These are phyloP conservation scores for Dromas ardeola DNA, from an alignment of 2,113 vertebrate species.

Conservation along the genomic window DNA sequence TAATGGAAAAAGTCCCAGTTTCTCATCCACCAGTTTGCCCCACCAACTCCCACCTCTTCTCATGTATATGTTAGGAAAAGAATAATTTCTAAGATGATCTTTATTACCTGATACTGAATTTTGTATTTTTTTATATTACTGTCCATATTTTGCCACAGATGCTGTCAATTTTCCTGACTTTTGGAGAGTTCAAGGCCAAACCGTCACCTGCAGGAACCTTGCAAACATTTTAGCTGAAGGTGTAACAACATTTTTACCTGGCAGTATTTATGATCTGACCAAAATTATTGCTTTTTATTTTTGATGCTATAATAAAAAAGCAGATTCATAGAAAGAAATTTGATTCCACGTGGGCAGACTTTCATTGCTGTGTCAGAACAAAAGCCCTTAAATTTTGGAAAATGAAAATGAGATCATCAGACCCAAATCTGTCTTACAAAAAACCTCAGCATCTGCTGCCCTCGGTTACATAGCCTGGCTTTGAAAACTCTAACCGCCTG, in stretches of 20 bases:
- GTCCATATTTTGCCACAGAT: neutral
- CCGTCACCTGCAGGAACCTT: neutral
- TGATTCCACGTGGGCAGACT: fast-evolving
- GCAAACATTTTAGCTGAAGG: neutral
- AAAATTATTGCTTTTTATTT: neutral
- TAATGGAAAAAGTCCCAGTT: neutral
- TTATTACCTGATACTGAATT: neutral
- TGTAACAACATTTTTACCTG: neutral
- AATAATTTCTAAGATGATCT: neutral
- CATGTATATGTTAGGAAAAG: neutral
- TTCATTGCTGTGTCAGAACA: neutral
- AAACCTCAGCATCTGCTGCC: neutral
- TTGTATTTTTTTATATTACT: neutral
- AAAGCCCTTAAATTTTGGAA: neutral
- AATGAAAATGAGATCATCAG: neutral
- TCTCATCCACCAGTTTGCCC: neutral
- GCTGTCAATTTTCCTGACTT: neutral
- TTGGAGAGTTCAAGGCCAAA: neutral
- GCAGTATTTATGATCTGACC: neutral
- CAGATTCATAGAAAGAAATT: neutral
- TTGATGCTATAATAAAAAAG: neutral
- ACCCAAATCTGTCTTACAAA: neutral
- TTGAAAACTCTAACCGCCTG: neutral
- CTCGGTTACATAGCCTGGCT: neutral
- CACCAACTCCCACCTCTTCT: neutral